Percentiles rank a stretch among this genome's conserved stretches.
phyloP scores from a whole-genome alignment of 2,888 invertebrate species.

The Serrognathus titanus region DNA sequence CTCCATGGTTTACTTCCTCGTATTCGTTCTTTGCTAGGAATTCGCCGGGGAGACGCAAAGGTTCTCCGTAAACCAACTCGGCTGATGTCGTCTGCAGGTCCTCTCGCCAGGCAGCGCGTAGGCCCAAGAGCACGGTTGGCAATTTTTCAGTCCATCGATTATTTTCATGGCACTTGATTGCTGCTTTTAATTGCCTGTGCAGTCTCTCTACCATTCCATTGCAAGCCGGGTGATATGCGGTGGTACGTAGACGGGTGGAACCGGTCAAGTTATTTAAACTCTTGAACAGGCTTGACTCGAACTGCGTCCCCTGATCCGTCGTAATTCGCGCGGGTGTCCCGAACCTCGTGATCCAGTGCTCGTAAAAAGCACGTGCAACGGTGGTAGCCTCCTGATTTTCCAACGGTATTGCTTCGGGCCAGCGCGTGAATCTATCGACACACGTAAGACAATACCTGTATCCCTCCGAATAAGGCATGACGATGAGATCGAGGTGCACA shows the following conservation, averaged over 20 bases:
- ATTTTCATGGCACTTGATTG: conserved; percentile 14
- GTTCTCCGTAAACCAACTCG: conserved; percentile 1
- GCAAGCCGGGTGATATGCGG: neutral
- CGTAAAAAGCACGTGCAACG: conserved; percentile 29
- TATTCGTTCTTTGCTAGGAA: neutral
- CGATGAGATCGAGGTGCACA: conserved; percentile 47
- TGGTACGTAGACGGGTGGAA: neutral
- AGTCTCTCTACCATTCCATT: conserved; percentile 27
- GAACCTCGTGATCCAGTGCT: conserved; percentile 34
- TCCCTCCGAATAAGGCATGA: conserved; percentile 38
- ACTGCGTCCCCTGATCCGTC: conserved; percentile 31
- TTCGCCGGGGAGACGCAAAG: conserved; percentile 10
- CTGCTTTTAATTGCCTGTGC: conserved; percentile 21
- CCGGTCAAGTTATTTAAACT: conserved; percentile 20
- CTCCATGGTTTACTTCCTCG: too few relatives aligned
- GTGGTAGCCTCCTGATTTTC: conserved; percentile 33
- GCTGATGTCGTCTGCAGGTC: conserved; percentile 10
- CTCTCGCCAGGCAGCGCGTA: conserved; percentile 10
- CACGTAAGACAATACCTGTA: conserved; percentile 36
- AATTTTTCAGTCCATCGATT: conserved; percentile 7
- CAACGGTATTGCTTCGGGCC: conserved; percentile 37
- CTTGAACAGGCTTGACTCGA: conserved; percentile 17
- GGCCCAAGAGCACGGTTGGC: conserved; percentile 12
- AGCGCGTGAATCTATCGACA: conserved; percentile 35
- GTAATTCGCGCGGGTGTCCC: conserved; percentile 30